These are phyloP conservation scores for Venturia canescens DNA, from an alignment of 1,140 invertebrate species.

Conservation along the genomic window DNA sequence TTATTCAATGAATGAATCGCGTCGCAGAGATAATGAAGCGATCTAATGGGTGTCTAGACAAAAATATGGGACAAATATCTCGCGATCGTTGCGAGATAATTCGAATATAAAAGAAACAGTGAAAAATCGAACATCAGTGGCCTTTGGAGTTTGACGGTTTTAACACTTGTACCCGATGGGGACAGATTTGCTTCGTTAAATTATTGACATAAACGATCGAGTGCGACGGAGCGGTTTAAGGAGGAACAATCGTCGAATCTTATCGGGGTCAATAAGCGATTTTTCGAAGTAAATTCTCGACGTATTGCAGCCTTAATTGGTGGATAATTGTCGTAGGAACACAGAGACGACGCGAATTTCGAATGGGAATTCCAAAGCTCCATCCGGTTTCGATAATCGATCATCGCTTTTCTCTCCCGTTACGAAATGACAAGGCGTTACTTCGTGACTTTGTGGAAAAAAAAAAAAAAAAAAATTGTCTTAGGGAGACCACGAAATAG, in stretches of 20 bases:
- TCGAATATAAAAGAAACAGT: no score
- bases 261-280: not conserved
- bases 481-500: conserved; percentile 2
- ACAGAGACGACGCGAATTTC: not conserved
- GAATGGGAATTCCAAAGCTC: not conserved
- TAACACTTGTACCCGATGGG: not conserved
- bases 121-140: no score
- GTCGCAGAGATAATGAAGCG: no score
- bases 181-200: not conserved
- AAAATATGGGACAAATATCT: no score
- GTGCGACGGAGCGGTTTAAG: not conserved
- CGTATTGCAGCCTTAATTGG: not conserved
- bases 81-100: no score
- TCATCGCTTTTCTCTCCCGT: conserved; percentile 9
- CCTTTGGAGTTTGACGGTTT: no score
- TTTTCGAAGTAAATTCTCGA: not conserved
- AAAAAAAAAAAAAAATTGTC: no score
- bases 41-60: no score
- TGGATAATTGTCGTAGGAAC: not conserved
- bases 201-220: not conserved
- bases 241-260: no score
- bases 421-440: not conserved
- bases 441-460: not conserved
- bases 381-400: conserved; percentile 24
- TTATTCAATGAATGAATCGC: no score